Conservation (phyloP, 2,113 vertebrate species). For the Lamprologus ornatipinnis region DNA sequence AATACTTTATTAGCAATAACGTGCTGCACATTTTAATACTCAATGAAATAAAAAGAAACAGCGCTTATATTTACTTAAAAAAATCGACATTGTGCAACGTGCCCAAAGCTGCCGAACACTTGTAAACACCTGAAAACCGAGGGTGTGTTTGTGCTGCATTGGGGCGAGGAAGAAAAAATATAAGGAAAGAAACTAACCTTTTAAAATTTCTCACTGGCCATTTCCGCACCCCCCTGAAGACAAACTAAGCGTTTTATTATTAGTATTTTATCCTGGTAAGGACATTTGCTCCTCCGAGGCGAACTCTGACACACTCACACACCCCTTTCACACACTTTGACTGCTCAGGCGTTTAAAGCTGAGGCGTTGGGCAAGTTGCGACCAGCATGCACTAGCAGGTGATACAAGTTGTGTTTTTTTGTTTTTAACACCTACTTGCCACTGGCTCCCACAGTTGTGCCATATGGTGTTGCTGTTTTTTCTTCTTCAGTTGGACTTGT, state of each 20-base stretch:
- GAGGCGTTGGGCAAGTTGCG: slow-evolving; percentile 10
- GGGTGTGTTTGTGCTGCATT: neutral
- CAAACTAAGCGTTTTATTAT: neutral
- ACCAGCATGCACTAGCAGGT: neutral
- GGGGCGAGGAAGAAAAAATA: neutral
- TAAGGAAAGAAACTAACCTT: neutral
- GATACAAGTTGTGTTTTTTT: neutral
- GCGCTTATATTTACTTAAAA: fast-evolving
- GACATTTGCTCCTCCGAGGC: neutral
- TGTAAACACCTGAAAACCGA: neutral
- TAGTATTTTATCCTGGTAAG: neutral
- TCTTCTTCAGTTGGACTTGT: neutral
- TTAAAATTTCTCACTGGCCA: neutral
- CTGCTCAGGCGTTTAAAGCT: neutral
- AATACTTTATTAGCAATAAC: neutral
- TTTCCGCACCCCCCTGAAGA: neutral
- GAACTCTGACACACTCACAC: neutral
- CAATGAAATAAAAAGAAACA: neutral
- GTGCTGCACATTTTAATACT: neutral
- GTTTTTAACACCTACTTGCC: neutral
- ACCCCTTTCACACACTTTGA: neutral
- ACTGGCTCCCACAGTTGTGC: neutral
- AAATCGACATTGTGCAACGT: neutral
- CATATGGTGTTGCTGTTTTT: neutral
- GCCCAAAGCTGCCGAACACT: neutral